phyloP scores from a whole-genome alignment of 1,140 invertebrate species.

The Neotoxoptera formosana region DNA sequence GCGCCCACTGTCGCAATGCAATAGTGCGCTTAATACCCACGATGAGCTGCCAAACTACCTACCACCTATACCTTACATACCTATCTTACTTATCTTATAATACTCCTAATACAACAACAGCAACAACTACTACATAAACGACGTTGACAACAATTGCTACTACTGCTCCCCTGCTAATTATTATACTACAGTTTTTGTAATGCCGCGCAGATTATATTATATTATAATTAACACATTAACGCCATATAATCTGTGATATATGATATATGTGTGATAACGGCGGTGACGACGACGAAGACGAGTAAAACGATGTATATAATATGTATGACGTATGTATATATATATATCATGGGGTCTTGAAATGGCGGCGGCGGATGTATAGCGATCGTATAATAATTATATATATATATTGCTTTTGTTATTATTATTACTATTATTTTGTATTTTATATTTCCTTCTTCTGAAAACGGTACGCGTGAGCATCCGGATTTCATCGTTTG shows the following conservation, averaged over 20 bases:
- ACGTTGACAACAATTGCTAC: not conserved
- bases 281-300: not conserved
- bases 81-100: not conserved
- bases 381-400: conserved; percentile 7
- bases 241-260: not conserved
- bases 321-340: not conserved
- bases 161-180: not conserved
- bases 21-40: not conserved
- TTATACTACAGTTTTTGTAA: not conserved
- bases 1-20: not conserved
- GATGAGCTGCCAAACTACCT: not conserved
- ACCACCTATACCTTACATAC: conserved; percentile 1
- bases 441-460: not conserved
- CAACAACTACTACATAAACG: not conserved
- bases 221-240: not conserved
- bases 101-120: not conserved
- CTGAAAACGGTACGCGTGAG: not conserved
- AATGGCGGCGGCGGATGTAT: not conserved
- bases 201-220: not conserved
- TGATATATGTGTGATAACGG: not conserved
- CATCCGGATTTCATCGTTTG: not conserved
- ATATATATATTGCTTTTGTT: conserved; percentile 4
- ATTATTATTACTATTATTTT: conserved; percentile 1
- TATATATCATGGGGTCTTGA: not conserved
- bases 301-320: conserved; percentile 1